phyloP scores from a whole-genome alignment of 2,113 vertebrate genomes.

The Gambusia holbrooki region DNA sequence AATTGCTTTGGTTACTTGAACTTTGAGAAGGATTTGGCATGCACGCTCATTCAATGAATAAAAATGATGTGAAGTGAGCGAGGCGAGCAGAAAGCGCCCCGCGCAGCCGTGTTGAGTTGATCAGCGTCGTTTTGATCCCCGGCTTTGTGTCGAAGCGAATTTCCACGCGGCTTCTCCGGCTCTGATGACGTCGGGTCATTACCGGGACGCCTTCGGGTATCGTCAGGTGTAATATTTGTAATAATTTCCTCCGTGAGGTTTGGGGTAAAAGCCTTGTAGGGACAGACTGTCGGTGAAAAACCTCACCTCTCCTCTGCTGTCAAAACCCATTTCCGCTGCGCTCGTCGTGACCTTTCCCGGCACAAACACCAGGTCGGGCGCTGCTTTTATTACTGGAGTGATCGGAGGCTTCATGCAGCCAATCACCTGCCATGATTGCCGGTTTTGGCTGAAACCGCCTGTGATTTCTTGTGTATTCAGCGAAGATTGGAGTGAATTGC shows the following conservation, averaged over 20 bases:
- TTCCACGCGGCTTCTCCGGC: background rate
- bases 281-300: too few relatives aligned
- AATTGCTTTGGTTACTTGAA: conserved; percentile 67
- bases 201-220: background rate
- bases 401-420: background rate
- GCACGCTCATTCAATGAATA: conserved; percentile 52
- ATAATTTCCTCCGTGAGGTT: background rate
- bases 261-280: too few relatives aligned
- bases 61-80: conserved; percentile 53
- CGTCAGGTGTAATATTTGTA: background rate
- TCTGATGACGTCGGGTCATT: background rate
- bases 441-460: background rate
- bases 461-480: background rate
- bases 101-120: conserved; percentile 18
- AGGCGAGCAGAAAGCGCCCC: conserved; percentile 26
- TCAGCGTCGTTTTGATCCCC: conserved; percentile 41
- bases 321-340: background rate
- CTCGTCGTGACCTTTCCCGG: background rate
- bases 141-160: conserved; percentile 13
- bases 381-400: background rate
- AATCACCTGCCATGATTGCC: background rate
- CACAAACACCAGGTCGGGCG: background rate
- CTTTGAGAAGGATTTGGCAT: conserved; percentile 66
- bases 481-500: background rate
- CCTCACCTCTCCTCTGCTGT: background rate